Conservation (phyloP, 1,140 invertebrate genomes). For the Rhynchophorus ferrugineus region DNA sequence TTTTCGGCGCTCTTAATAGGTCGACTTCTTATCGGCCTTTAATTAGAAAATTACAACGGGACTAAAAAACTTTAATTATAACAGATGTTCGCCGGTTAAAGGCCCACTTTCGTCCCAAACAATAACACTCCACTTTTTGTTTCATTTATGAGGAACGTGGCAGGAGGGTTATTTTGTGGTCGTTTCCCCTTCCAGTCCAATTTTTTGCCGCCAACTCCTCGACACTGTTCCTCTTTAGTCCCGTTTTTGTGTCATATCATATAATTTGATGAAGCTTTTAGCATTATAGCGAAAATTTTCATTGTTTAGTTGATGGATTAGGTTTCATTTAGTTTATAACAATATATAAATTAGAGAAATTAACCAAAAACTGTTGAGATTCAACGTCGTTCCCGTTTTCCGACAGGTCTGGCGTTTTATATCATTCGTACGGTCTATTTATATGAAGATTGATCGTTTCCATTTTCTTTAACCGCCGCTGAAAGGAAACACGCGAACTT, state of each 20-base stretch:
- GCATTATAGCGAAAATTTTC: too few relatives aligned
- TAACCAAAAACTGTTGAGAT: too few relatives aligned
- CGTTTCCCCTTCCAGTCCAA: neutral
- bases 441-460: neutral
- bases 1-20: too few relatives aligned
- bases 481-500: neutral
- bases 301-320: too few relatives aligned
- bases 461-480: neutral
- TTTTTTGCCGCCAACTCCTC: neutral
- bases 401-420: too few relatives aligned
- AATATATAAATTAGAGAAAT: too few relatives aligned
- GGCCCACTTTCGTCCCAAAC: neutral
- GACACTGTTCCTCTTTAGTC: neutral
- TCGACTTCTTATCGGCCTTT: neutral
- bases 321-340: too few relatives aligned
- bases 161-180: neutral
- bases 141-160: too few relatives aligned
- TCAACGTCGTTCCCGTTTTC: too few relatives aligned
- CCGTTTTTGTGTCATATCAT: too few relatives aligned
- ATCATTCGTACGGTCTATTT: too few relatives aligned
- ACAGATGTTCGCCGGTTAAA: neutral
- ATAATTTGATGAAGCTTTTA: too few relatives aligned
- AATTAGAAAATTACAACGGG: neutral
- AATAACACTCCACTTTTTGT: neutral
- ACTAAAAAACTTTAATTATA: neutral